These are phyloP conservation scores for Leptinotarsa lineolata DNA, from an alignment of 1,140 invertebrate genomes.

Conservation along the genomic window DNA sequence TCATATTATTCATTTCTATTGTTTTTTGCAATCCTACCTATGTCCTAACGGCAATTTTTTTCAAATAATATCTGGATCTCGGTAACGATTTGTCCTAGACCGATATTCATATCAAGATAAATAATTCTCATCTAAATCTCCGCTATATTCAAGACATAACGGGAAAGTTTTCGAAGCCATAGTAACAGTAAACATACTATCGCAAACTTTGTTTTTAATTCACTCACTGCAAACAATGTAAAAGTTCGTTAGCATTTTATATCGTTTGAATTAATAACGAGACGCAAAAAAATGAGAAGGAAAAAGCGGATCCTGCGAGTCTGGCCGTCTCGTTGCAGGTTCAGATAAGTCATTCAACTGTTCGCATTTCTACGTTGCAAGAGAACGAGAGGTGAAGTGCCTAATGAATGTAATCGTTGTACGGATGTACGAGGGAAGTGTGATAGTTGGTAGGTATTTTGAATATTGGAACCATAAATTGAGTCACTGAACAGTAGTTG, in stretches of 20 bases:
- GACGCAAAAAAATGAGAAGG: conserved; percentile 6
- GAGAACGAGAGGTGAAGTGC: background rate
- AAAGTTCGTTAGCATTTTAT: conserved; percentile 18
- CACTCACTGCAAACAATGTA: conserved; percentile 4
- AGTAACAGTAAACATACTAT: background rate
- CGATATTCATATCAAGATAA: no score
- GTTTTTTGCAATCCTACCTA: no score
- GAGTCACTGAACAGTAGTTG: no score
- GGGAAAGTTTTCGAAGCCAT: background rate
- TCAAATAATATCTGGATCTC: no score
- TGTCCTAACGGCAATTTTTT: no score
- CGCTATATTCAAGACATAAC: no score
- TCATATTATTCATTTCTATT: no score
- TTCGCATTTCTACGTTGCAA: conserved; percentile 1
- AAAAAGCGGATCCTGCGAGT: conserved; percentile 20
- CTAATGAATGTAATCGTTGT: background rate
- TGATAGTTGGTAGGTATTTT: background rate
- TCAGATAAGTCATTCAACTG: conserved; percentile 21
- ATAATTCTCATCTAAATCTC: no score
- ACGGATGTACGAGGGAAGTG: background rate
- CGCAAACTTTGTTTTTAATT: background rate
- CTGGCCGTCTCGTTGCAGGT: conserved; percentile 20
- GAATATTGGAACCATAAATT: no score
- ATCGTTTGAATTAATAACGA: conserved; percentile 19
- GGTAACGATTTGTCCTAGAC: no score